phyloP scores from a whole-genome alignment of 1,140 invertebrate genomes.

The Aphaenogaster rudis region DNA sequence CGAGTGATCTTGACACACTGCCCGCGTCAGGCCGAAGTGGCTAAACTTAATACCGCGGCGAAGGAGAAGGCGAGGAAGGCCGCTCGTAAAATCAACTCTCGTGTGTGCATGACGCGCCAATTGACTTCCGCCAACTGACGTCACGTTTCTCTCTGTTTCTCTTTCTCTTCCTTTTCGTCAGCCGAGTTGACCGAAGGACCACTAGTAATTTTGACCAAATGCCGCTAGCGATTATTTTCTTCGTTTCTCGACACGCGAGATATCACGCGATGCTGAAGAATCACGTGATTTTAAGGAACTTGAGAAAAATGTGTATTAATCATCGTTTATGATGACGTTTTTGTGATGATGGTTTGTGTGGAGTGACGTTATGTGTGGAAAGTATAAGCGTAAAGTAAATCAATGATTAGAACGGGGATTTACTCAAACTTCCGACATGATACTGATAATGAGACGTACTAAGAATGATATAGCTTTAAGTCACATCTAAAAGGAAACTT shows the following conservation, averaged over 20 bases:
- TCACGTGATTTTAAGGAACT: not conserved
- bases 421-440: not conserved
- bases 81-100: slow-evolving; percentile 25
- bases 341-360: not conserved
- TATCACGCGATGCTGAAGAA: not conserved
- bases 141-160: slow-evolving; percentile 1
- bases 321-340: slow-evolving; percentile 1
- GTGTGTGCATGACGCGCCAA: slow-evolving; percentile 30
- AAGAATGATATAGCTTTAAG: not conserved
- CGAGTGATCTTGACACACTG: slow-evolving; percentile 83
- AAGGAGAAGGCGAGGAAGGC: slow-evolving; percentile 61
- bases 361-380: not conserved
- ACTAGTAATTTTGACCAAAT: slow-evolving; percentile 37
- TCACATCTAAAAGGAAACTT: not conserved
- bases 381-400: not conserved
- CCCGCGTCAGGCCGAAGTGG: slow-evolving; percentile 72
- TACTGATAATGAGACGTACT: not conserved
- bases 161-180: not conserved
- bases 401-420: not conserved
- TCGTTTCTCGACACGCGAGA: not conserved
- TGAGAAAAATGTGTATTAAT: not conserved
- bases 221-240: not conserved
- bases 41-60: slow-evolving; percentile 76
- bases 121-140: slow-evolving; percentile 71
- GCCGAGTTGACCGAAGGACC: not conserved